Evolutionary conservation across 2,113 vertebrate species (phyloP), one percentile per base, ranked within the genome.

Genomic region (Onychorhynchus coronatus): DNA sequence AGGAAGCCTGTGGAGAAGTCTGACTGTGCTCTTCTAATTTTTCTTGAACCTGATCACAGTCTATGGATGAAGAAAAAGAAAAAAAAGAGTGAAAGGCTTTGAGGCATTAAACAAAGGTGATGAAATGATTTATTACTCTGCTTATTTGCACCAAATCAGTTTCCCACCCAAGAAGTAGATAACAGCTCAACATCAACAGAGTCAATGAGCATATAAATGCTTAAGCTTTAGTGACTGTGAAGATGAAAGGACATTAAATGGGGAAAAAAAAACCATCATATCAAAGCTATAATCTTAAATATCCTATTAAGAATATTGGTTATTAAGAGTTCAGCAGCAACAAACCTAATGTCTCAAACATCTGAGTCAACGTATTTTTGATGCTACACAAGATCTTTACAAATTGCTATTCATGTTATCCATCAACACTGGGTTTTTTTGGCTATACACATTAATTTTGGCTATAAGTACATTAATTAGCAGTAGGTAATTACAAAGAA

Each of bases 131-230:
- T 94, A 79, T 94, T 86, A 37, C 35, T 83, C 56, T 67, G 33
- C 21, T 79, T 85, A 46, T 67, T 91, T 85, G 49, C 74, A 93
- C 25, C 31, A 85, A 53, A 87, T 93, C 87, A 94, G n/a, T 92
- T 96, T 92, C 31, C 63, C 78, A 95, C n/a, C n/a, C 47, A 66
- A 83, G 52, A 89, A 91, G 12, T 39, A 80, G 37, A 66, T 39
- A 92, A 67, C 72, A 56, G 80, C 73, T 89, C 76, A 91, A 67
- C 39, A 88, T 77, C 41, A 82, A 82, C 39, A 86, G 17, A 58
- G 47, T 93, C 5, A 3, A 65, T 81, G 79, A 59, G 11, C 23
- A 31, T 53, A 58, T 72, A 88, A 86, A 93, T 85, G 47, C 30
- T 89, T 82, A 61, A 89, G 11, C 9, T 88, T 85, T 68, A 84